phyloP scores from a whole-genome alignment of 2,797 vertebrate species.

The Argentina silus region DNA sequence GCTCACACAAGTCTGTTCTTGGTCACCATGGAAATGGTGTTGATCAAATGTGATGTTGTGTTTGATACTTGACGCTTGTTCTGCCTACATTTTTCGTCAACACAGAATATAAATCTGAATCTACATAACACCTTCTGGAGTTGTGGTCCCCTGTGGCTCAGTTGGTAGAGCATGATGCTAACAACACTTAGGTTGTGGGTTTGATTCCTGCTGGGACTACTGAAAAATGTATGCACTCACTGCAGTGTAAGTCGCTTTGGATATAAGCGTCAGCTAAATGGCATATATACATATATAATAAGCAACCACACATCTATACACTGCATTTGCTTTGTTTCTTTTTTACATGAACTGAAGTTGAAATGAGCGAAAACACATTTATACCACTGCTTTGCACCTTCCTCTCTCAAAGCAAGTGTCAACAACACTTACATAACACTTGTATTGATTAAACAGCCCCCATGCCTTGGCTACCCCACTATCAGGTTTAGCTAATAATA shows the following conservation, averaged over 20 bases:
- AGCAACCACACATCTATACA: no score
- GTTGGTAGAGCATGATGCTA: neutral
- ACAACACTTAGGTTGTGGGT: neutral
- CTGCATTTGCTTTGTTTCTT: no score
- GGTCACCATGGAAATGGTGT: neutral
- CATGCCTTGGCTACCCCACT: neutral
- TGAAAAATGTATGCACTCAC: no score
- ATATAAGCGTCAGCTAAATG: no score
- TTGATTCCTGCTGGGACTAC: no score
- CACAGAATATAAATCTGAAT: neutral
- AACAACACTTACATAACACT: neutral
- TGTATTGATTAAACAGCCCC: neutral
- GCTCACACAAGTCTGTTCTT: neutral
- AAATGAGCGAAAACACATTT: neutral
- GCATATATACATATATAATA: no score
- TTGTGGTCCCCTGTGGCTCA: no score
- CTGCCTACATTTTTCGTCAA: neutral
- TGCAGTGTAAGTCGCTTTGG: no score
- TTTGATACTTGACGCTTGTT: neutral
- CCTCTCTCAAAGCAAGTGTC: neutral
- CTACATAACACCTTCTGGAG: no score
- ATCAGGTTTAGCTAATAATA: neutral
- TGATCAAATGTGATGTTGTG: neutral
- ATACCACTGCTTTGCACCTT: neutral
- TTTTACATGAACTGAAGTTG: neutral